Percentiles rank a stretch among this genome's conserved stretches.
Conservation (phyloP, 1,140 invertebrate species). For the Proctacanthus coquilletti region DNA sequence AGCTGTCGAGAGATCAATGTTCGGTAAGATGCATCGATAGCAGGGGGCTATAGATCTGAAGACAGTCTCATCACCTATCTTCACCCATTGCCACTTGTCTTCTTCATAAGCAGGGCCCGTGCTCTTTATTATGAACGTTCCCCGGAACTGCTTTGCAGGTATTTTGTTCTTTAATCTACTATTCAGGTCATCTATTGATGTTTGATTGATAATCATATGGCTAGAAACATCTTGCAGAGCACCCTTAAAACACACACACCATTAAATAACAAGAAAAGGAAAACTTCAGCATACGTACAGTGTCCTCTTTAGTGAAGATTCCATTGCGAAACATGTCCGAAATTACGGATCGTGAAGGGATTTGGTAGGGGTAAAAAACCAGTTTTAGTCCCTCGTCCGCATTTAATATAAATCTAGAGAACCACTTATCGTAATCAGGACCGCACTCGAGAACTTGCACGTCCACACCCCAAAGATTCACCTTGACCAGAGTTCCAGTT, state of each 20-base stretch:
- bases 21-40: constrained; percentile 38
- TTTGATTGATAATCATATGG: constrained; percentile 32
- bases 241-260: constrained; percentile 22
- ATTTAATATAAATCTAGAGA: constrained; percentile 39
- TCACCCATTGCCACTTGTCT: constrained; percentile 31
- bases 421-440: constrained; percentile 41
- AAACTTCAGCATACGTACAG: background rate
- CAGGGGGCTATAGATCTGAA: constrained; percentile 30
- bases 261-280: background rate
- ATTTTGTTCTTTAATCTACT: constrained; percentile 18
- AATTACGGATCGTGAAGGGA: constrained; percentile 18
- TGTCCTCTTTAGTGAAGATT: background rate
- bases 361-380: constrained; percentile 39
- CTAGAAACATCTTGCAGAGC: constrained; percentile 31
- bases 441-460: constrained; percentile 41
- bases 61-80: constrained; percentile 25
- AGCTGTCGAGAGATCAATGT: constrained; percentile 38
- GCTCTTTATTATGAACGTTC: constrained; percentile 32
- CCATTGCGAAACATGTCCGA: no score
- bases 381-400: constrained; percentile 37
- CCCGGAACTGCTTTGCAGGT: constrained; percentile 30
- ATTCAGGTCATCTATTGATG: constrained; percentile 34
- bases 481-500: constrained; percentile 25
- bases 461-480: constrained; percentile 33
- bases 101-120: constrained; percentile 32